phyloP scores from a whole-genome alignment of 2,113 vertebrate genomes.

The Psittacula cyanocephala region DNA sequence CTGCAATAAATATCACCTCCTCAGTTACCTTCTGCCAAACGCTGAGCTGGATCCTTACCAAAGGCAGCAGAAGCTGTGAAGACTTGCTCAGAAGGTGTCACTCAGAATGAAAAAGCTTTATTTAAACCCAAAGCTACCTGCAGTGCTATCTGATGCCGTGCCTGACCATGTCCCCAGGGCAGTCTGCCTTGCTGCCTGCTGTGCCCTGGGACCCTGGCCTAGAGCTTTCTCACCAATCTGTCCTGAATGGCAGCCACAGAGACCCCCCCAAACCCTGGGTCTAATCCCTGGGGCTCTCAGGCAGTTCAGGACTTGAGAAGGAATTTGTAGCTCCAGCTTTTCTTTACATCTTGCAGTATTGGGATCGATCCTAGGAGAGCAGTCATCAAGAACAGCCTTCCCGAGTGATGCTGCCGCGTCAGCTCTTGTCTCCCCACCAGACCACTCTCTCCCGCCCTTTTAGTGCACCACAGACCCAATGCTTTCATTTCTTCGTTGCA shows the following conservation, averaged over 20 bases:
- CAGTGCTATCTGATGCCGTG: accelerated
- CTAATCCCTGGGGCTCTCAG: neutral
- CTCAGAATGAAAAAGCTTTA: neutral
- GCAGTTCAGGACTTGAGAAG: neutral
- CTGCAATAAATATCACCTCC: neutral
- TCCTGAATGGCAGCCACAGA: neutral
- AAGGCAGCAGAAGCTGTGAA: neutral
- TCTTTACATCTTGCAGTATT: neutral
- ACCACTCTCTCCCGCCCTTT: neutral
- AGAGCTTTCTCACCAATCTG: neutral
- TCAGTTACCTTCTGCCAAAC: neutral
- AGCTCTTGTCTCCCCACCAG: neutral
- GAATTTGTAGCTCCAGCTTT: neutral
- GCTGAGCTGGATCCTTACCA: neutral
- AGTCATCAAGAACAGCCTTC: neutral
- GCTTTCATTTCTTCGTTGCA: neutral
- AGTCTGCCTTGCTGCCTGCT: neutral
- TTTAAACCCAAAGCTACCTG: neutral
- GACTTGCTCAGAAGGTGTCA: neutral
- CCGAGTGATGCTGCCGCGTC: neutral
- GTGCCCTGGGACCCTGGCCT: neutral
- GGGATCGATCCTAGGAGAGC: neutral
- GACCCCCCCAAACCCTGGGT: neutral
- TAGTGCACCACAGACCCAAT: neutral
- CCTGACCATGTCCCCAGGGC: accelerated